Evolutionary conservation across 2,797 vertebrate species (phyloP), one percentile per base, ranked within the genome.

Genomic region (Melanotaenia boesemani): DNA sequence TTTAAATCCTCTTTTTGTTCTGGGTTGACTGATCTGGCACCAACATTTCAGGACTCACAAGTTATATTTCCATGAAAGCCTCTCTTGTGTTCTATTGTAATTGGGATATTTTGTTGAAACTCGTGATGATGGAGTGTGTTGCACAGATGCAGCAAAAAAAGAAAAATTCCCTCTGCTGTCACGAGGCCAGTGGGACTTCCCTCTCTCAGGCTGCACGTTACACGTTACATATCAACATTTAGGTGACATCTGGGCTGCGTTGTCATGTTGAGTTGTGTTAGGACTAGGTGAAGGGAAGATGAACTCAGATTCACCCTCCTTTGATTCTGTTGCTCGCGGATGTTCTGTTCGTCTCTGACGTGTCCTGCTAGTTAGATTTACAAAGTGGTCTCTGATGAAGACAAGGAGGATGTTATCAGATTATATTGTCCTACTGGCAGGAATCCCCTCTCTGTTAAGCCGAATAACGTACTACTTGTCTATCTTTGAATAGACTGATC

Each of bases 1-100:
- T 88, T 91, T 77, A 86, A 92, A 89, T 88, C 84, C 86, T 74
- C 72, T 77, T 84, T 88, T 91, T 91, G 86, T 90, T 83, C 58
- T 61, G 55, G 56, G 77, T 65, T 86, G 84, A 89, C 80, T 89
- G 83, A 89, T 90, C 74, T 85, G 72, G 80, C 87, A 88, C 74
- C 79, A 67, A 62, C 76, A 86, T 82, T 80, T 86, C 70, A 82
- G 80, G 55, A 80, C 74, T 74, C 62, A 57, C 30, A n/a, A 84
- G 73, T 86, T 63, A 68, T 69, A 72, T 82, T 70, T 82, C 67
- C 65, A 78, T 85, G 83, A 89, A 86, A 84, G 68, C 62, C n/a
- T 61, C 67, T 1, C 67, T 85, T 88, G 77, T 87, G 50, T 59
- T 60, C 12, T 59, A 41, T 63, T 59, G 28, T 67, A 72, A 32